Conservation (phyloP, 2,888 invertebrate species). For the Tromatobia lineatoria region DNA sequence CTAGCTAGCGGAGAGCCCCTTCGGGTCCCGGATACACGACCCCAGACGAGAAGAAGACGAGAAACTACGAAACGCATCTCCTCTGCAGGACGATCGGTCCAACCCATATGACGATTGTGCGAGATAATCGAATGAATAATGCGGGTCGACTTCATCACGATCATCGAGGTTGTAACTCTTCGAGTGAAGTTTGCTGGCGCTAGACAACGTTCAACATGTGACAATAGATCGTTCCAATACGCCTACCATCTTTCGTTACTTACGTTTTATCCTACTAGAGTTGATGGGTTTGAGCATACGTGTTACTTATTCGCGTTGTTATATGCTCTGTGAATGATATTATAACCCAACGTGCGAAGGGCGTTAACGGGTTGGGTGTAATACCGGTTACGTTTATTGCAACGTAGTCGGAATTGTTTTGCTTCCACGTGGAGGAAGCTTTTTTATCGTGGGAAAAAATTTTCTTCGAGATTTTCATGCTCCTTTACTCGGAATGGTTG, state of each 20-base stretch:
- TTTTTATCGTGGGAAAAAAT: too few relatives aligned
- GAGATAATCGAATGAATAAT: slow-evolving; percentile 73
- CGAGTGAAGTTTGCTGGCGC: slow-evolving; percentile 42
- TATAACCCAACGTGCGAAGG: neutral
- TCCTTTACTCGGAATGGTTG: too few relatives aligned
- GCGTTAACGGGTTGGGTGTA: too few relatives aligned
- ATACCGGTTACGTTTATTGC: neutral
- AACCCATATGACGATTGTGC: slow-evolving; percentile 54
- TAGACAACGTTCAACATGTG: slow-evolving; percentile 54
- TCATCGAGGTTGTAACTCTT: slow-evolving; percentile 63
- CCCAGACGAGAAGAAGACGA: slow-evolving; percentile 58
- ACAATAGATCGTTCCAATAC: slow-evolving; percentile 68
- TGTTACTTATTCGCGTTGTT: slow-evolving; percentile 1
- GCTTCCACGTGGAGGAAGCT: too few relatives aligned
- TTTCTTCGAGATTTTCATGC: too few relatives aligned
- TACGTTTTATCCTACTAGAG: slow-evolving; percentile 29
- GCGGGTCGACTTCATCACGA: slow-evolving; percentile 69
- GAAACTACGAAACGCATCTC: slow-evolving; percentile 53
- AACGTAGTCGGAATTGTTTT: neutral
- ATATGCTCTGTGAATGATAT: slow-evolving; percentile 10
- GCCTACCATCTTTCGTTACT: slow-evolving; percentile 60
- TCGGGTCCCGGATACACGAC: slow-evolving; percentile 49
- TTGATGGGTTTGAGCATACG: slow-evolving; percentile 19
- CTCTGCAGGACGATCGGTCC: slow-evolving; percentile 20
- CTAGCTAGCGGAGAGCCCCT: slow-evolving; percentile 28